Evolutionary conservation across 2,113 vertebrate genomes (phyloP), one percentile per base, ranked within the genome.

Genomic region (Kryptolebias marmoratus): DNA sequence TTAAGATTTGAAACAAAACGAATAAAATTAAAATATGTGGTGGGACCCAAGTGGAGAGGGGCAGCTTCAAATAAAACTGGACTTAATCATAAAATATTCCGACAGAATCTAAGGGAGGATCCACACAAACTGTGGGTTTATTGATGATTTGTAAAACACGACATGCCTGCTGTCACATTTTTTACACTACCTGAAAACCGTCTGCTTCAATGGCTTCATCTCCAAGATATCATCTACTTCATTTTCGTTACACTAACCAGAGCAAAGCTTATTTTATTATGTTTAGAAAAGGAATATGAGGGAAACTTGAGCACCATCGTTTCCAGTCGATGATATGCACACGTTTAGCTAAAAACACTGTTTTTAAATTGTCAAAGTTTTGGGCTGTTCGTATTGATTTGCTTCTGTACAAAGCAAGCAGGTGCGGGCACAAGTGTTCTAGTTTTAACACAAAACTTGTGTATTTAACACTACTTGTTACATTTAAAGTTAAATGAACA

Each of bases 391-490:
- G 14, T 55, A 30, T 42, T 36, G n/a, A 39, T 16, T 9, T 59
- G 57, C 18, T 59, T 42, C 10, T 59, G 57, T 59, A 42, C 32
- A 0, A 42, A 58, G 6, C 56, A 10, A 6, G 3, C 13, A 14
- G 15, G 48, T 42, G 52, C 22, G 28, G 52, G 12, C 11, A 54
- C 18, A 52, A 10, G 22, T 8, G 18, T 30, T 44, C 54, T 22
- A 28, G 10, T 36, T 64, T 83, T 14, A 69, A 49, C 9, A n/a
- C 64, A 36, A 5, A 48, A 58, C 36, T 77, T 57, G 80, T 75
- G 73, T 75, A 56, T 75, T 11, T 64, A 72, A 85, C 80, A 89
- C 86, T 86, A 83, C 18, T 42, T 72, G 16, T 73, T 49, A 18
- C 42, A 65, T 66, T 45, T 55, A 42, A 81, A 63, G n/a, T 42